phyloP scores from a whole-genome alignment of 2,113 vertebrate genomes.

The Boulengeromyrus knoepffleri region DNA sequence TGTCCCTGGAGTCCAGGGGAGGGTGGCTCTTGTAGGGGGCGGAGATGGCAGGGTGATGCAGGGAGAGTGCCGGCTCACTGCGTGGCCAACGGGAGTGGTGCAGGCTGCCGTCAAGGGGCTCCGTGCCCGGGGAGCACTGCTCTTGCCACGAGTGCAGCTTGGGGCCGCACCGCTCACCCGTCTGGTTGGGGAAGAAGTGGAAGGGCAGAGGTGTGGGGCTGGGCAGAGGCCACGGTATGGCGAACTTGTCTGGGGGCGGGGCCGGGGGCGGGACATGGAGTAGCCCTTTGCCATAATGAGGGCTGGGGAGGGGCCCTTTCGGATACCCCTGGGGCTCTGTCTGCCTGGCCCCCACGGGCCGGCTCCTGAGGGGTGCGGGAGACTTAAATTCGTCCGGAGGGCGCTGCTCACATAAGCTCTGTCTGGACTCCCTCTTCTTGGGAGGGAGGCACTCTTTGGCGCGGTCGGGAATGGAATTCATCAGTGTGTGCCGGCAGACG shows the following conservation, averaged over 20 bases:
- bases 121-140: background rate
- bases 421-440: conserved; percentile 56
- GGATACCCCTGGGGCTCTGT: conserved; percentile 25
- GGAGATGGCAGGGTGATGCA: background rate
- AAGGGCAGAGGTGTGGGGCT: background rate
- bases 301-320: background rate
- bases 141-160: background rate
- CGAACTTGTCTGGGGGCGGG: background rate
- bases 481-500: conserved; percentile 38
- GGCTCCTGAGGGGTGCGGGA: conserved; percentile 53
- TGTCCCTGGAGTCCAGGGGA: background rate
- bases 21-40: background rate
- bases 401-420: conserved; percentile 27
- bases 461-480: conserved; percentile 42
- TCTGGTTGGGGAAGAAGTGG: background rate
- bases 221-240: conserved; percentile 9
- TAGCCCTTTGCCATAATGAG: conserved; percentile 8
- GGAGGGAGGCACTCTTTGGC: conserved; percentile 48
- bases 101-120: background rate
- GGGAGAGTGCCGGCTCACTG: background rate
- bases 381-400: conserved; percentile 53
- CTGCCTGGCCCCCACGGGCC: conserved; percentile 5
- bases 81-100: conserved; percentile 3
- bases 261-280: background rate
- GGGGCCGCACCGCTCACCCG: background rate